Conservation (phyloP, 2,888 invertebrate genomes). For the Polymixis flavicincta region DNA sequence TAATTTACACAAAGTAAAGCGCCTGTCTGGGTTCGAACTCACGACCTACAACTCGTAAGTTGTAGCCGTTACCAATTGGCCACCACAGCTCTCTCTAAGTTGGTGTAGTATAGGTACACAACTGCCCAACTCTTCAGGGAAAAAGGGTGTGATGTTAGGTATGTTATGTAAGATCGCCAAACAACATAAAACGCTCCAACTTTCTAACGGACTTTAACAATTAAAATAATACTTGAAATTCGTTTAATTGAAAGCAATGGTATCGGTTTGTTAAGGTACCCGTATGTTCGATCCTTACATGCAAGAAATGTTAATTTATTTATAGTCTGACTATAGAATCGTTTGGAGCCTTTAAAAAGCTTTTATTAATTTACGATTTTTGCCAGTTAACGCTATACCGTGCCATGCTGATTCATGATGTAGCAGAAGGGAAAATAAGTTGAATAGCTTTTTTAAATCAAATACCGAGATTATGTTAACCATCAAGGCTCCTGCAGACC, state of each 20-base stretch:
- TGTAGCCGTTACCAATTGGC: no score
- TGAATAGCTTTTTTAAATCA: background rate
- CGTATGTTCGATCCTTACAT: background rate
- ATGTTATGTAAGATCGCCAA: no score
- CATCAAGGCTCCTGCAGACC: no score
- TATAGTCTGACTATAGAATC: background rate
- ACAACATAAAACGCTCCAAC: background rate
- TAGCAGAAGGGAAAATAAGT: background rate
- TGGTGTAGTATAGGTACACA: no score
- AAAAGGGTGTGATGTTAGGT: no score
- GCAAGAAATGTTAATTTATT: background rate
- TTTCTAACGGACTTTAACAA: background rate
- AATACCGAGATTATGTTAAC: background rate
- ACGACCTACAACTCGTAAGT: no score
- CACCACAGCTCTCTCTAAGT: no score
- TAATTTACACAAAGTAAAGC: no score
- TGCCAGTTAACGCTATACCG: background rate
- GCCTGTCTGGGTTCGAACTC: no score
- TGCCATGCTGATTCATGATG: background rate
- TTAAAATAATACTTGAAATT: background rate
- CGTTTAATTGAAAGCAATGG: background rate
- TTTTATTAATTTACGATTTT: constrained; percentile 8
- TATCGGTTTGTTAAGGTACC: background rate
- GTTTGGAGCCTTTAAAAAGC: background rate
- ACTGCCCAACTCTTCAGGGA: no score